Evolutionary conservation across 2,888 invertebrate genomes (phyloP), one percentile per base, ranked within the genome.

Genomic region (Epirrita christyi): DNA sequence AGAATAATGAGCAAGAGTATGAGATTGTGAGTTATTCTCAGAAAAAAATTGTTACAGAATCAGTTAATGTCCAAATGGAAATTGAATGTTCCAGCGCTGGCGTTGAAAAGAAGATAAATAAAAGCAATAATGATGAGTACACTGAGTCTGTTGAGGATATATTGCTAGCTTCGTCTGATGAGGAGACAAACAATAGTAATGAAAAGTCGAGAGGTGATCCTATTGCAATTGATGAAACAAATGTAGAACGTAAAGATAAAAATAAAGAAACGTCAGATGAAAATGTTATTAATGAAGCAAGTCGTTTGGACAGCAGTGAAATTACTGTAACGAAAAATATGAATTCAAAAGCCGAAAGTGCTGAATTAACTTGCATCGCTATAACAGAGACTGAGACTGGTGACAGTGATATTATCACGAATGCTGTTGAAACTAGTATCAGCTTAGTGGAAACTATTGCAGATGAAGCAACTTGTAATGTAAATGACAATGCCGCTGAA

Each of bases 131-230:
- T 63, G 67, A 76, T 9, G 75, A 78, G 61, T 71, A 68, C 59
- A 76, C 67, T 57, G 78, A 74, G 47, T 61, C 73, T 0, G 62
- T 78, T 36, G 86, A 84, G 75, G 72, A 86, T 70, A 77, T 84
- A 53, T 66, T 85, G 8, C 69, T 88, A 15, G 85, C 83, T 6
- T 84, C 82, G 29, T 80, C 84, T 47, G 86, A 84, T 36, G 83
- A 85, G 11, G 59, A 59, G 15, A 10, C 1, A 13, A 46, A 44
- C 36, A 48, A 44, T 7, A 43, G 11, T 21, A 7, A 6, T 32
- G 45, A 62, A 42, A 50, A 47, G 2, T 15, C 9, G 11, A 38
- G 15, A 0, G 29, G 10, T 10, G 21, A 41, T 14, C 40, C 52
- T n/a, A 34, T 27, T 32, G 21, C 42, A 11, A 27, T 15, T 3